Conservation (phyloP, 1,140 invertebrate species). For the Philotrypesis tridentata region DNA sequence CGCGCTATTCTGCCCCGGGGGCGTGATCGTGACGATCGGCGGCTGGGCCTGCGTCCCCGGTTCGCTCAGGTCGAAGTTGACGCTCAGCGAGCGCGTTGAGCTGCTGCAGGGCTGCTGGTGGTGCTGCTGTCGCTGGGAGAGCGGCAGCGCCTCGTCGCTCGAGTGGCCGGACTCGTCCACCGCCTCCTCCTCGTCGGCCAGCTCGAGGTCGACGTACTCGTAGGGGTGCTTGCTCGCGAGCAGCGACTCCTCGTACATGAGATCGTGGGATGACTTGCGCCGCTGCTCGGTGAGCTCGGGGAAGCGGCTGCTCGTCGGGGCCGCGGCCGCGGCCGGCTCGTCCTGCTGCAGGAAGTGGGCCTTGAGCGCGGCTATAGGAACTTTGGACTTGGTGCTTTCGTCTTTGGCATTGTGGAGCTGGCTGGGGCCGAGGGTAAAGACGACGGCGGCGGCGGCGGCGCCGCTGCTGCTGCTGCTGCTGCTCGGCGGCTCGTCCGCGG, state of each 20-base stretch:
- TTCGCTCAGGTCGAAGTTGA: slow-evolving; percentile 37
- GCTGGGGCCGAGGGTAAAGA: slow-evolving; percentile 66
- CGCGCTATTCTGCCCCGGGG: slow-evolving; percentile 56
- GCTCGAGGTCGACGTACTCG: slow-evolving; percentile 35
- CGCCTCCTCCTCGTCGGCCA: background rate
- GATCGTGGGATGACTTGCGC: slow-evolving; percentile 62
- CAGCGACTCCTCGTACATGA: slow-evolving; percentile 57
- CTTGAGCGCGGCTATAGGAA: slow-evolving; percentile 58
- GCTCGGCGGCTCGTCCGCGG: slow-evolving; percentile 26
- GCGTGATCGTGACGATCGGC: slow-evolving; percentile 72
- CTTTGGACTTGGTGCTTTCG: slow-evolving; percentile 53
- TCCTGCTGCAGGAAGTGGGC: slow-evolving; percentile 56
- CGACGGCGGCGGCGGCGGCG: slow-evolving; percentile 44
- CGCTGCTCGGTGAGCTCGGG: slow-evolving; percentile 47
- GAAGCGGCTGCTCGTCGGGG: slow-evolving; percentile 48
- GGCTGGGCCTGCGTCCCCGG: slow-evolving; percentile 46
- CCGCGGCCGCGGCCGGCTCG: slow-evolving; percentile 30
- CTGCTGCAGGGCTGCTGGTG: background rate
- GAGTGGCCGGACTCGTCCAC: slow-evolving; percentile 9
- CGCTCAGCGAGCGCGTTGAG: slow-evolving; percentile 22
- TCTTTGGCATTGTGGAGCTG: slow-evolving; percentile 50
- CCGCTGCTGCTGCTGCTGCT: slow-evolving; percentile 38
- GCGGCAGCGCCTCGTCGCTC: slow-evolving; percentile 17
- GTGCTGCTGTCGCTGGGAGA: background rate
- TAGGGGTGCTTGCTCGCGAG: slow-evolving; percentile 21